Conservation (phyloP, 2,797 vertebrate species). For the Microcaecilia unicolor region DNA sequence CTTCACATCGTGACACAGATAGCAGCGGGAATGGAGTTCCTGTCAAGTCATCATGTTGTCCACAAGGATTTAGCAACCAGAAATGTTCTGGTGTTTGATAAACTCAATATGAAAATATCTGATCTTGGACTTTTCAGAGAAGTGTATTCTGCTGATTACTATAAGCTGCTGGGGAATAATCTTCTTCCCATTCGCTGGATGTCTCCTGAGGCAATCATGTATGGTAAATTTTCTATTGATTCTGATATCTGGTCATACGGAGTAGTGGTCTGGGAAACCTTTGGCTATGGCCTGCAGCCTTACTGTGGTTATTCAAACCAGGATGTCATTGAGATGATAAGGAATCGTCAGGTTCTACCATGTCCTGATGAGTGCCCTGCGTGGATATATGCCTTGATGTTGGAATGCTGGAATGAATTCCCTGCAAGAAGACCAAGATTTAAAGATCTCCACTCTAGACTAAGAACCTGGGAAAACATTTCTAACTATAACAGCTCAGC, state of each 20-base stretch:
- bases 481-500: slow-evolving; percentile 86
- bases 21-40: slow-evolving; percentile 90
- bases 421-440: slow-evolving; percentile 83
- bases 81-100: slow-evolving; percentile 87
- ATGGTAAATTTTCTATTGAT: slow-evolving; percentile 86
- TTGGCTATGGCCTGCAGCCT: slow-evolving; percentile 91
- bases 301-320: slow-evolving; percentile 95
- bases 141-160: slow-evolving; percentile 92
- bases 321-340: slow-evolving; percentile 94
- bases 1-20: slow-evolving; percentile 85
- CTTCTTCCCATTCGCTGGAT: slow-evolving; percentile 92
- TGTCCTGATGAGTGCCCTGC: slow-evolving; percentile 90
- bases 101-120: slow-evolving; percentile 83
- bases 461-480: slow-evolving; percentile 86
- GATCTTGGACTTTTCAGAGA: slow-evolving; percentile 89
- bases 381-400: slow-evolving; percentile 88
- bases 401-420: slow-evolving; percentile 92
- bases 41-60: slow-evolving; percentile 81
- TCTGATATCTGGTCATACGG: slow-evolving; percentile 95
- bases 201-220: slow-evolving; percentile 87
- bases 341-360: slow-evolving; percentile 74
- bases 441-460: slow-evolving; percentile 85
- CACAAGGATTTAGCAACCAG: slow-evolving; percentile 93
- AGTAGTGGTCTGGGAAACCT: slow-evolving; percentile 91
- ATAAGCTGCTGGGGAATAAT: slow-evolving; percentile 74